Base-by-base conservation (phyloP, 2,113 vertebrate genomes). In the Gallinago jamesoni region DNA sequence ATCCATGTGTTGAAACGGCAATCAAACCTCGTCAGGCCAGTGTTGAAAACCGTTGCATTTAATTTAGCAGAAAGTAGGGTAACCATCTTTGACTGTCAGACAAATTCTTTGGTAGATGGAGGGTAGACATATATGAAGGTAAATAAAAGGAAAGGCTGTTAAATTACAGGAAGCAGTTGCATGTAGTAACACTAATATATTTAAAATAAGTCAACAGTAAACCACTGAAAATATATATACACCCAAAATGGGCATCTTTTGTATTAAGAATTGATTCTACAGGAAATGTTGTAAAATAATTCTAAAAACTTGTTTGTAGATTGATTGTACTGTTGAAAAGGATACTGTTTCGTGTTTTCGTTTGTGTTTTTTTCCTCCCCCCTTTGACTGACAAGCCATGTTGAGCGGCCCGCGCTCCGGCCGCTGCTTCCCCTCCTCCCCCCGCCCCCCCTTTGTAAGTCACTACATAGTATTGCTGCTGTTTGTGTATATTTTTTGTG, bases 281-380 rank as follows among this genome's bases (percentile, higher is more conserved):
- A 98, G 98, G 98, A 98, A 98, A 98, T 98, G 98, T 98, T 99
- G 98, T 99, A 98, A 99, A 98, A 98, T 98, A 99, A 99, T 98
- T 98, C 98, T 98, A 98, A 99, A 98, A 98, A 98, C 99, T 98
- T 99, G 99, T 99, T 99, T 98, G 98, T 99, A 99, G 99, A 98
- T 99, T 98, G 98, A 98, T 98, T 98, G 98, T 99, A 98, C 96
- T 97, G 98, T 99, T 98, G 98, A 98, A 97, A 97, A 96, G 96
- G 97, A 97, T 97, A 95, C 96, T 94, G 97, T 97, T 96, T 96
- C 79, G 95, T 98, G 96, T 87, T 94, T 97, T 97, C 81, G 94
- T 97, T 96, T 92, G 93, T 96, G 77, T 93, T 95, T 87, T 91
- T 59, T 93, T 69, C 97, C 95, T 89, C 64, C 45, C 73, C 86